Base-by-base conservation (phyloP, 1,140 invertebrate genomes). In the Eufriesea mexicana region DNA sequence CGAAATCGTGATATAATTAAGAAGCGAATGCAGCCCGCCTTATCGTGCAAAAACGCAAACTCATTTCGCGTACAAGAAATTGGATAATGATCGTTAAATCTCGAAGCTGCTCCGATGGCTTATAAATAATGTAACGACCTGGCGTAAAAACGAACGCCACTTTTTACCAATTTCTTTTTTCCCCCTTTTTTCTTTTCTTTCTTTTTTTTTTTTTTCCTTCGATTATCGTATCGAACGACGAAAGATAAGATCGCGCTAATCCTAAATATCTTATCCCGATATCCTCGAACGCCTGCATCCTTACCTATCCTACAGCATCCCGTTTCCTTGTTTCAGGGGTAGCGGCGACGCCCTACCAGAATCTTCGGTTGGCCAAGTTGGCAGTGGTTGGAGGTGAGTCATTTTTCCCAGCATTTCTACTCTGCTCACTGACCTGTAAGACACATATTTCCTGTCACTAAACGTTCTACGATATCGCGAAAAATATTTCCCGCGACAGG, bases 341-440 rank as follows among this genome's bases (percentile, higher is more conserved):
- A 93, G 92, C 91, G 92, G 92, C 90, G 91, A 90, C 90, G 93
- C 93, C 92, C 93, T 94, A 93, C 93, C 94, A 85, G 95, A 95
- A 84, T 93, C 93, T 79, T 94, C 94, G 79, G 86, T 93, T 87
- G 92, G 91, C 92, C 94, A 94, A 88, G 90, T 95, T 89, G 93
- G 93, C 90, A 95, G 94, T 90, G 94, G 94, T 91, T 95, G 95
- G 95, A 95, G 95, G 95, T 95, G 93, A 95, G 95, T 95, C 70
- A 86, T 82, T 86, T 86, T 81, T 84, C 89, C 85, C 85, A 82
- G 72, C 83, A 28, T 66, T 47, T 45, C 35, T 77, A 47, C 61
- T 62, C 42, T 51, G 5, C 51, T 74, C 51, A 20, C 71, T 77
- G 61, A 72, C 64, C 49, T 72, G 35, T 80, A 80, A 54, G 5